Evolutionary conservation across 2,797 vertebrate species (phyloP).

Genomic region (Rhinatrema bivittatum): DNA sequence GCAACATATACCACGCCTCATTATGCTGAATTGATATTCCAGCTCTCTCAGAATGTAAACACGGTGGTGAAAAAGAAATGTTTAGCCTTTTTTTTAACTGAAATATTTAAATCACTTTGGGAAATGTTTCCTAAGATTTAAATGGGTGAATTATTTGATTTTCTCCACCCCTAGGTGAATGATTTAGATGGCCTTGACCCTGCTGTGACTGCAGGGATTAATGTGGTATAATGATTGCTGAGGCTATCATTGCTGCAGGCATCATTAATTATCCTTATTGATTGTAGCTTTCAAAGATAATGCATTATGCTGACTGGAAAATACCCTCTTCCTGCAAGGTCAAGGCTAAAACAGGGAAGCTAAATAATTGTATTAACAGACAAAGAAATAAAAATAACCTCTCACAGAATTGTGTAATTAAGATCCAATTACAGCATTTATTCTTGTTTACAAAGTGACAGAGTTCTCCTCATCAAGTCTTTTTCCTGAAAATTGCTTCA

Average conservation of each 20-base stretch:
- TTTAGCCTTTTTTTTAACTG: too few relatives aligned
- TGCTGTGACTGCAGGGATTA: slow-evolving; percentile 93
- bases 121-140: slow-evolving; percentile 67
- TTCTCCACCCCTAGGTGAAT: slow-evolving; percentile 90
- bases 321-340: slow-evolving; percentile 92
- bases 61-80: too few relatives aligned
- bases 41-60: too few relatives aligned
- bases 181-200: slow-evolving; percentile 96
- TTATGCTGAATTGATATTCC: too few relatives aligned
- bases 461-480: slow-evolving; percentile 44
- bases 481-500: slow-evolving; percentile 46
- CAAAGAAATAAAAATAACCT: slow-evolving; percentile 78
- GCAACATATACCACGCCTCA: too few relatives aligned
- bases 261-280: slow-evolving; percentile 99
- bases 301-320: slow-evolving; percentile 99
- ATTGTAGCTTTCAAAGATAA: slow-evolving; percentile 98
- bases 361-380: slow-evolving; percentile 77
- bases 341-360: slow-evolving; percentile 87
- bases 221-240: slow-evolving; percentile 97
- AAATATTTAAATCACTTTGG: slow-evolving; percentile 18
- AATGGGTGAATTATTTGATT: slow-evolving; percentile 97
- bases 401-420: slow-evolving; percentile 60
- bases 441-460: slow-evolving; percentile 43
- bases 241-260: slow-evolving; percentile 97
- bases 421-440: slow-evolving; percentile 62